Base-by-base conservation (phyloP, 2,797 vertebrate species). In the Xiphorhynchus erythropygius region DNA sequence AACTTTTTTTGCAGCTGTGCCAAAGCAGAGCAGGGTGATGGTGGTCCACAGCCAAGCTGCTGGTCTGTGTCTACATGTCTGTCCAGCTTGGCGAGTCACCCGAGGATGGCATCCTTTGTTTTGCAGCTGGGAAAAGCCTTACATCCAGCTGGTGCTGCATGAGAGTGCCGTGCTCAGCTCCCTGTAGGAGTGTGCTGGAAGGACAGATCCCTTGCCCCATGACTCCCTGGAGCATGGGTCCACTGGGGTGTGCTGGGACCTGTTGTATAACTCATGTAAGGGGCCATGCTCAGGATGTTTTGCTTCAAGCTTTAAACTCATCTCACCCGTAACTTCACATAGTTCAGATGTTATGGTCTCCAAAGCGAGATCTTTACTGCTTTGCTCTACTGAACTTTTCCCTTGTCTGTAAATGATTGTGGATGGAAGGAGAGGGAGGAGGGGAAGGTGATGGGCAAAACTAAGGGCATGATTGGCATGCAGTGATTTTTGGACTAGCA, bases 401-500 rank as follows among this genome's bases (percentile, higher is more conserved):
- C 59, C 37, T 76, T 32, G 30, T 57, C 67, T 73, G 35, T 70
- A 79, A 73, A 56, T 64, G 62, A n/a, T 39, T 87, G 68, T 69
- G 46, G 57, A 44, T 81, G 79, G 64, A 42, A 82, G 65, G 92
- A 60, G 80, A 71, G 64, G 64, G 65, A 93, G 74, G 80, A 96
- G 37, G 47, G 35, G 44, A 93, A 80, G 59, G 14, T 83, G 79
- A 76, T 50, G 63, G 77, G 50, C 65, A 90, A 81, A 95, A 89
- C 41, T 71, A 80, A 80, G 74, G 55, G 53, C 37, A 73, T 96
- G 84, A 95, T 39, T 97, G 78, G 77, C 93, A 74, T 50, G 62
- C 62, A 76, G 76, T 94, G 87, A 94, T 94, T 90, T 90, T 93
- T 71, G 82, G 84, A 91, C 75, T 92, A 92, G 81, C 11, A 4